Conservation (phyloP, 2,888 invertebrate species). For the Atrina japonica region DNA sequence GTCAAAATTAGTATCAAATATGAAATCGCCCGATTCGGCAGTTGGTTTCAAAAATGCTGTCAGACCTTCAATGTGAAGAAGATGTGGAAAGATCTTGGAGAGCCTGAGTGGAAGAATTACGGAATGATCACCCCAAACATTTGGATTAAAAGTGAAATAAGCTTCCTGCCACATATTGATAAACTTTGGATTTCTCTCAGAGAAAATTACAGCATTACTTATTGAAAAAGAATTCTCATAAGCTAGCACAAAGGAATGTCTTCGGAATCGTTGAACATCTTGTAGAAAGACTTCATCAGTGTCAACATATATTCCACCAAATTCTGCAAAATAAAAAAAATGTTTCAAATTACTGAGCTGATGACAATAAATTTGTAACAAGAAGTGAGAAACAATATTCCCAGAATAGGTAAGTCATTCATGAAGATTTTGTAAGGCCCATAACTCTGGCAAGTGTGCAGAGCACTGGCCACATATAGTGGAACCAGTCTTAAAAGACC, state of each 20-base stretch:
- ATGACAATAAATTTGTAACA: no score
- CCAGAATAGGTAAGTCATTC: no score
- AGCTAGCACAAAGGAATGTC: neutral
- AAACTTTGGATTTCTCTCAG: conserved; percentile 8
- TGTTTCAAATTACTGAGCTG: no score
- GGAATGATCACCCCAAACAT: conserved; percentile 16
- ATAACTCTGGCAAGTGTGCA: no score
- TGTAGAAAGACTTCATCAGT: conserved; percentile 20
- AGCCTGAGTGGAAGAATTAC: conserved; percentile 12
- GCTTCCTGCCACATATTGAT: conserved; percentile 9
- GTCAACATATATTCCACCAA: conserved; percentile 28
- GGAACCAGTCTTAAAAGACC: no score
- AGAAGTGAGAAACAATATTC: no score
- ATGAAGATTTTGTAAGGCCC: no score
- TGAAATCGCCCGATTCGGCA: neutral
- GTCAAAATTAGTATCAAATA: conserved; percentile 20
- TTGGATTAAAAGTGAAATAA: conserved; percentile 4
- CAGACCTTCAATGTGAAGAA: conserved; percentile 7
- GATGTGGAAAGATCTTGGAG: neutral
- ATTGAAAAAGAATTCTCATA: neutral
- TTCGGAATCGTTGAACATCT: neutral
- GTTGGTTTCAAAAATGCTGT: neutral
- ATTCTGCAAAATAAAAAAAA: conserved; percentile 16
- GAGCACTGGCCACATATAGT: no score
- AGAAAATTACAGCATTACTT: conserved; percentile 24